Base-by-base conservation (phyloP, 1,140 invertebrate genomes). In the Eupeodes corollae region DNA sequence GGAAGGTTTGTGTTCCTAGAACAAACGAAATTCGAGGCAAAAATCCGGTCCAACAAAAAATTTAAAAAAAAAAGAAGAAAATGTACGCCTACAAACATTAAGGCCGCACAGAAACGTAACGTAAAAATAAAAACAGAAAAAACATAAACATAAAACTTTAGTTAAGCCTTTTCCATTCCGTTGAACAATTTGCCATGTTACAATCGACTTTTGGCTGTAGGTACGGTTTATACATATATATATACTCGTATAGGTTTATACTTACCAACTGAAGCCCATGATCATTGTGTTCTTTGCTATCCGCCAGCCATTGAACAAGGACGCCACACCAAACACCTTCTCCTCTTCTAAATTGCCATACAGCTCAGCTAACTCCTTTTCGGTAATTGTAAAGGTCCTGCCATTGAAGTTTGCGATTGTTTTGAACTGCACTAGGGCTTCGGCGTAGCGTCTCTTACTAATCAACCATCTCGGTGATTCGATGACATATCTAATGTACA, bases 381-480 rank as follows among this genome's bases (percentile, higher is more conserved):
- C 50, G 12, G 41, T 51, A 3, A 51, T 40, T 6, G 15, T 12
- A 15, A 82, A 61, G 18, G 56, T 52, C 5, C 54, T 70, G 1
- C 73, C 62, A 67, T 84, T 84, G 3, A 70, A 56, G 59, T 73
- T 72, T 13, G 78, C 79, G 49, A 83, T 79, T 32, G 53, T 68
- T 33, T 71, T 66, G 14, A 84, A 57, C 50, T 75, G 71, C 42
- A 72, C 59, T 1, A 77, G 52, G 42, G 76, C 75, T 53, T 74
- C 65, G 26, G 75, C 53, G 6, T 60, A 54, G 51, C 72, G 70
- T 16, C 76, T 75, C 53, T 72, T 68, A n/a, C 72, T 71, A 32
- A 76, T 72, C 16, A 79, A 56, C 80, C 80, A 83, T 50, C 78
- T 57, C 9, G 74, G 73, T 21, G 74, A 75, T 64, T 75, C 74